These are phyloP conservation scores for Venusia cambrica DNA, from an alignment of 2,888 invertebrate species.

Conservation along the genomic window DNA sequence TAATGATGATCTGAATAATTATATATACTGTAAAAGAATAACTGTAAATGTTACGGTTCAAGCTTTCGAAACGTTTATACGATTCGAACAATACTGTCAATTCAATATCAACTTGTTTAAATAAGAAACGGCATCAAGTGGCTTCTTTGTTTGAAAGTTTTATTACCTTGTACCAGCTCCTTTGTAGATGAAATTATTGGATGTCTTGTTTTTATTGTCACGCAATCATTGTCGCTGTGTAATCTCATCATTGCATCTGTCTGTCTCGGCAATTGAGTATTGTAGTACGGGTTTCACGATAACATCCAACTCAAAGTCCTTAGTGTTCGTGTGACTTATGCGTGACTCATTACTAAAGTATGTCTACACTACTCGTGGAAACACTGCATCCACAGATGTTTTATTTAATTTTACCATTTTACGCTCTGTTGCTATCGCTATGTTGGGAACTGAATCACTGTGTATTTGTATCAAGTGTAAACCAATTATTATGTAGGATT, in stretches of 20 bases:
- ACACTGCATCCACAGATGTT: constrained; percentile 16
- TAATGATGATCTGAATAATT: constrained; percentile 9
- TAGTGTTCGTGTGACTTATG: no score
- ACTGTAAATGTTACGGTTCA: constrained; percentile 6
- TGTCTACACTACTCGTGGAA: constrained; percentile 28
- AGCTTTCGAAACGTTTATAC: not conserved
- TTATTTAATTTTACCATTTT: constrained; percentile 4
- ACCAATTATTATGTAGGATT: constrained; percentile 1
- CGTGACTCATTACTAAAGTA: constrained; percentile 38
- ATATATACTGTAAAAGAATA: constrained; percentile 9
- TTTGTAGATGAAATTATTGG: constrained; percentile 14
- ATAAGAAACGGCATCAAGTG: constrained; percentile 4
- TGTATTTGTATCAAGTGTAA: constrained; percentile 4
- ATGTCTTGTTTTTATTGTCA: constrained; percentile 16
- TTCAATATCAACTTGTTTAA: constrained; percentile 1
- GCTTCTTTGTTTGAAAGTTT: constrained; percentile 2
- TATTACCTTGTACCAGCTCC: constrained; percentile 8
- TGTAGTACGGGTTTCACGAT: constrained; percentile 27
- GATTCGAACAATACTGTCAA: not conserved
- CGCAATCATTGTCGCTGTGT: constrained; percentile 20
- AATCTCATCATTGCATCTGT: constrained; percentile 23
- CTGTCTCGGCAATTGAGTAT: constrained; percentile 35
- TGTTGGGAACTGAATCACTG: constrained; percentile 10
- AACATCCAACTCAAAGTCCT: constrained; percentile 25
- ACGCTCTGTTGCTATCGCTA: not conserved